Conservation (phyloP, 2,113 vertebrate species). For the Thamnophis sirtalis region DNA sequence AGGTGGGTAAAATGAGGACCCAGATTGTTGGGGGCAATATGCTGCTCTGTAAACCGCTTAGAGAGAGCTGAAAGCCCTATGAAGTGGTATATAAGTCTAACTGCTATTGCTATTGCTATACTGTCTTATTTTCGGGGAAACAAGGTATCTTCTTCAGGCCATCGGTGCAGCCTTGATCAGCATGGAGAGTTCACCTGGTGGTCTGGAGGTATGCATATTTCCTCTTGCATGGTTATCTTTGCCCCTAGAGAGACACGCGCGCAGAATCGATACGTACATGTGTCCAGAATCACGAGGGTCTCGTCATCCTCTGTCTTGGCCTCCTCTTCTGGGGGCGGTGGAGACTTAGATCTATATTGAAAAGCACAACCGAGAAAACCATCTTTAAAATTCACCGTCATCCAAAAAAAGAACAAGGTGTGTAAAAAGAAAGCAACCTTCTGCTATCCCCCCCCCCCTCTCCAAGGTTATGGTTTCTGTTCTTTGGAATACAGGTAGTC, state of each 20-base stretch:
- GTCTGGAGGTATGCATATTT: neutral
- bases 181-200: neutral
- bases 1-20: too few species aligned
- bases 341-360: constrained; percentile 76
- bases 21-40: too few species aligned
- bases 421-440: neutral
- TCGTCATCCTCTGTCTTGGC: constrained; percentile 70
- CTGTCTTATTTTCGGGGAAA: too few species aligned
- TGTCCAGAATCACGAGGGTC: constrained; percentile 74
- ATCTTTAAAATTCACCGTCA: neutral
- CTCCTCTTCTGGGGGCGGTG: constrained; percentile 66
- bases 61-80: too few species aligned
- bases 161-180: too few species aligned
- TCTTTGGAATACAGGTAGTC: neutral
- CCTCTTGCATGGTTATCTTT: neutral
- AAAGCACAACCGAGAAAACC: neutral
- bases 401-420: neutral
- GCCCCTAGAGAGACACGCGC: neutral
- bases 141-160: neutral
- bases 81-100: too few species aligned
- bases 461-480: neutral
- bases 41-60: too few species aligned
- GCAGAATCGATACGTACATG: constrained; percentile 68
- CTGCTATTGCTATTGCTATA: too few species aligned
- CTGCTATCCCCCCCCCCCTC: too few species aligned